Base-by-base conservation (phyloP, 2,113 vertebrate species). In the Microcebus ravelobensis region DNA sequence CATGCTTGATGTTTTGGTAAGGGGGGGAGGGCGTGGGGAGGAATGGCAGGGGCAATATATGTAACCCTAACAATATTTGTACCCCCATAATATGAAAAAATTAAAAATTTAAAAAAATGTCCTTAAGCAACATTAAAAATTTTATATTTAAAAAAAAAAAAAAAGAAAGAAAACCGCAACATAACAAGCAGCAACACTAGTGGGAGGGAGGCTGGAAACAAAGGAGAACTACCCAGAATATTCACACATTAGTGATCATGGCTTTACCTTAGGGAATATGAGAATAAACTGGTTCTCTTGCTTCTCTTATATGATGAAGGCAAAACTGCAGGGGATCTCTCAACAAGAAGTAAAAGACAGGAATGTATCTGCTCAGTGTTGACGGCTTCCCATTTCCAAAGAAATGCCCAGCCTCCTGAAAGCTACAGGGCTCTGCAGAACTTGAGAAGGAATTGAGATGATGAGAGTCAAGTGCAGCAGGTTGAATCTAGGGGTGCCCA, bases 301-400 rank as follows among this genome's bases (percentile, higher is more conserved):
- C 67, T 96, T 90, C 67, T 86, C 59, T 96, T 94, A 84, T 65
- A 81, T 48, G 50, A 77, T 82, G 21, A 93, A 87, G 39, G 82
- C 39, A 23, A 94, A 90, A 93, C 59, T 80, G 34, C 29, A 71
- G 65, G 71, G 59, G 77, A 42, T 45, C 18, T 91, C 83, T 90
- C 81, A 90, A 23, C n/a, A 90, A 52, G 74, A 71, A 63, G 59
- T 61, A 91, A 96, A 39, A 88, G n/a, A 61, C 50, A 84, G 39
- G 48, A 80, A 67, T 29, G 6, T 87, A 85, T 92, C 73, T 95
- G 74, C 59, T 87, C 11, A 80, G 11, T 81, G 45, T 50, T 50
- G 52, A 85, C 74, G 23, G 42, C 42, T 84, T 95, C 55, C 88
- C 87, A 29, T 80, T 93, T 91, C 76, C 27, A 94, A 79, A 82